A percentile compares a stretch with the other conserved stretches of the same genome.
Evolutionary conservation across 35 echinoderm and acorn worm species (phyloP).

Genomic region (Lytechinus pictus): DNA sequence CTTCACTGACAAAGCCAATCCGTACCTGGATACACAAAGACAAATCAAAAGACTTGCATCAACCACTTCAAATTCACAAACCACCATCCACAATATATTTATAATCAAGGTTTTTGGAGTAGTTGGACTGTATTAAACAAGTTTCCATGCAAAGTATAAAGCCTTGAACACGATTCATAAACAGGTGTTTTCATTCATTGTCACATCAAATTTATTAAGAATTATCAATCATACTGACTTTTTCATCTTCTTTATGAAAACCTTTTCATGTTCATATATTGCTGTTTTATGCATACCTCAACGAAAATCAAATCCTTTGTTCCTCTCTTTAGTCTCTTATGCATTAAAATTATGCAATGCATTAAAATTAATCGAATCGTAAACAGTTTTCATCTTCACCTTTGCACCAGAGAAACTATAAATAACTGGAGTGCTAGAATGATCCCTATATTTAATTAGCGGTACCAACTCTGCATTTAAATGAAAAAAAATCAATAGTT

Average conservation of each 20-base stretch:
- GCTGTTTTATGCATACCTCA: too few species aligned
- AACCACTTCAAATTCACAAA: not conserved
- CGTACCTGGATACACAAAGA: slow-evolving; percentile 68
- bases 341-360: too few species aligned
- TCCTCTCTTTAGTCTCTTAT: too few species aligned
- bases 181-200: not conserved
- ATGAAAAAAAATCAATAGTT: too few species aligned
- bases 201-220: not conserved
- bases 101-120: not conserved
- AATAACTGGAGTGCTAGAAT: too few species aligned
- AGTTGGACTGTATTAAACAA: not conserved
- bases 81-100: not conserved
- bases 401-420: too few species aligned
- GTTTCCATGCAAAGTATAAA: not conserved
- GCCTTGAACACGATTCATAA: not conserved
- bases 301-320: too few species aligned
- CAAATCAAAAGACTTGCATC: slow-evolving; percentile 35
- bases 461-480: too few species aligned
- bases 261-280: too few species aligned
- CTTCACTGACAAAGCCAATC: slow-evolving; percentile 90
- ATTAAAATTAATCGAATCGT: too few species aligned
- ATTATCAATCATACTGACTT: not conserved
- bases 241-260: not conserved
- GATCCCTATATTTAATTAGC: too few species aligned
- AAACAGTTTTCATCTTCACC: too few species aligned